A percentile compares a stretch with the other conserved stretches of the same genome.
Evolutionary conservation across 2,113 vertebrate genomes (phyloP).

Genomic region (Chloropsis cyanopogon): DNA sequence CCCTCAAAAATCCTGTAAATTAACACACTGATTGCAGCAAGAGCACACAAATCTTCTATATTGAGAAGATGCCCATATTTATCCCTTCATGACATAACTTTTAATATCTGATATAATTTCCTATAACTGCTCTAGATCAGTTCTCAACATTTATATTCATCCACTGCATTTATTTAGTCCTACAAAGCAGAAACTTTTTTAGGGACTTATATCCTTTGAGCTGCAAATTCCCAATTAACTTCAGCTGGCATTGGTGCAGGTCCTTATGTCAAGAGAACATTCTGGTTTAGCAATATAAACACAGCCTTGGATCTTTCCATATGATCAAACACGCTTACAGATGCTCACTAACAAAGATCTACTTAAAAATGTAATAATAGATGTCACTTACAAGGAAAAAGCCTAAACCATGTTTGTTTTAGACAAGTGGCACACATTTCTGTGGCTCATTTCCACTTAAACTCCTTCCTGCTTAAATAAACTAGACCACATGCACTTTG

Average conservation of each 20-base stretch:
- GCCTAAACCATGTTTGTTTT: constrained; percentile 44
- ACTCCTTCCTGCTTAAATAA: constrained; percentile 40
- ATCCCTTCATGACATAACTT: not conserved
- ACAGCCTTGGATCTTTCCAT: not conserved
- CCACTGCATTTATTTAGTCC: not conserved
- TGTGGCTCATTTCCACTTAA: constrained; percentile 46
- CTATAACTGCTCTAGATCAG: not conserved
- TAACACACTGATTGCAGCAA: not conserved
- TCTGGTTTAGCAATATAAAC: not conserved
- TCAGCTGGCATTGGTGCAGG: not conserved
- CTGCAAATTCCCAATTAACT: not conserved
- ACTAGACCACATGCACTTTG: not conserved
- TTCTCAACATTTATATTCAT: not conserved
- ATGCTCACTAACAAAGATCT: constrained; percentile 29
- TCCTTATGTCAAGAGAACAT: not conserved
- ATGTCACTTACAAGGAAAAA: constrained; percentile 7
- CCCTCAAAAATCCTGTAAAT: not conserved
- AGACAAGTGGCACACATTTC: constrained; percentile 41
- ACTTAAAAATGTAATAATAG: constrained; percentile 43
- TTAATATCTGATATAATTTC: not conserved
- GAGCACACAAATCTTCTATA: not conserved
- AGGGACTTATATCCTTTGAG: not conserved
- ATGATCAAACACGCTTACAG: not conserved
- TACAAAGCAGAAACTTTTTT: not conserved
- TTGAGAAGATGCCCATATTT: not conserved